Evolutionary conservation across 2,888 invertebrate species (phyloP).

Genomic region (Carterocephalus palaemon): DNA sequence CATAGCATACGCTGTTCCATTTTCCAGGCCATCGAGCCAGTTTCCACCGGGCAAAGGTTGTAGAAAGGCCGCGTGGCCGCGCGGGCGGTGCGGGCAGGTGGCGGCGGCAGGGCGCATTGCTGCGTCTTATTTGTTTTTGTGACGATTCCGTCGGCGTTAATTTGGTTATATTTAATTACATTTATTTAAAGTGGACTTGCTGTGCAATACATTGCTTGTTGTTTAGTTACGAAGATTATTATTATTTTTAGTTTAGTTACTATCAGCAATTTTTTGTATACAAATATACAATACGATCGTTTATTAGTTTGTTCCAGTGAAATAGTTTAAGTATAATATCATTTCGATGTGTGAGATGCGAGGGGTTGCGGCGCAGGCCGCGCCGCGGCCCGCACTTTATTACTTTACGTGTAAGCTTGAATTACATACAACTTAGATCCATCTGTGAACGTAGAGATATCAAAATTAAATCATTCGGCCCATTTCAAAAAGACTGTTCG

Average conservation of each 20-base stretch:
- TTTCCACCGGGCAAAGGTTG: constrained; percentile 27
- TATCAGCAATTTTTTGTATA: constrained; percentile 43
- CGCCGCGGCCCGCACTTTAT: constrained; percentile 36
- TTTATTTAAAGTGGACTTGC: constrained; percentile 71
- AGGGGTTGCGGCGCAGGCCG: constrained; percentile 24
- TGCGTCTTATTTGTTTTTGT: constrained; percentile 14
- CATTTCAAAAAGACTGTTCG: constrained; percentile 83
- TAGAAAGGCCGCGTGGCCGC: constrained; percentile 23
- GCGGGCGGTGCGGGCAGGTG: constrained; percentile 12
- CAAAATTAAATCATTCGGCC: constrained; percentile 82
- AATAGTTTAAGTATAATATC: constrained; percentile 40
- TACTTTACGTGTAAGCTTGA: constrained; percentile 54
- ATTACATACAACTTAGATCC: constrained; percentile 60
- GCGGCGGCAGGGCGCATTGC: constrained; percentile 1
- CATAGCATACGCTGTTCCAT: no score
- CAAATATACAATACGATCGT: constrained; percentile 36
- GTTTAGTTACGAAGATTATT: constrained; percentile 63
- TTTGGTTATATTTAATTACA: constrained; percentile 55
- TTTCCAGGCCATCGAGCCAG: no score
- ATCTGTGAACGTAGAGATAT: constrained; percentile 69
- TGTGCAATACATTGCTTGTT: constrained; percentile 77
- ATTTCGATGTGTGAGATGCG: constrained; percentile 28
- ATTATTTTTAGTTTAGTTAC: constrained; percentile 46
- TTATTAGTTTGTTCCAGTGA: constrained; percentile 51
- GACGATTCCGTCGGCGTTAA: constrained; percentile 51